A percentile compares a stretch with the other conserved stretches of the same genome.
phyloP scores from a whole-genome alignment of 2,888 invertebrate species.

The Globia sparganii region DNA sequence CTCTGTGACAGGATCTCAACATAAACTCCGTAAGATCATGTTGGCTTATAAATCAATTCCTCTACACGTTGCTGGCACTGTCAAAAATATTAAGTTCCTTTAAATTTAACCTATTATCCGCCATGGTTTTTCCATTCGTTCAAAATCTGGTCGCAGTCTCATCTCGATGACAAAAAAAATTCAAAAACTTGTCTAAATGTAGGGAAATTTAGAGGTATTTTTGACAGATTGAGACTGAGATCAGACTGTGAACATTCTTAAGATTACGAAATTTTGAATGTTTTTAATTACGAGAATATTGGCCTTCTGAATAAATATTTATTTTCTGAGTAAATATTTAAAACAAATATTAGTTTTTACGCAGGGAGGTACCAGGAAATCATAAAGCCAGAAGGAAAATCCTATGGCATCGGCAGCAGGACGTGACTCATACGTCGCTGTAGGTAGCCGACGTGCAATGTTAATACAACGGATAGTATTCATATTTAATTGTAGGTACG shows the following conservation, averaged over 20 bases:
- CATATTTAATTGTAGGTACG: slow-evolving; percentile 58
- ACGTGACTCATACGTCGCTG: slow-evolving; percentile 64
- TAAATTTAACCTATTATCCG: no score
- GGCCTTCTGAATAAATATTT: not conserved
- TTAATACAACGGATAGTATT: slow-evolving; percentile 45
- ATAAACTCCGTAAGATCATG: not conserved
- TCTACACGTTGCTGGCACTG: not conserved
- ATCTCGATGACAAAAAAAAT: no score
- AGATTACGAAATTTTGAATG: no score
- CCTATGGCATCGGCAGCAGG: slow-evolving; percentile 65
- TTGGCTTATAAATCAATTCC: not conserved
- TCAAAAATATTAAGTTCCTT: not conserved
- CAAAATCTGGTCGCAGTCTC: no score
- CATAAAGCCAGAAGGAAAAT: slow-evolving; percentile 77
- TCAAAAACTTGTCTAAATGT: no score
- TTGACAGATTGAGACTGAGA: no score
- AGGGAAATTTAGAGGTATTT: no score
- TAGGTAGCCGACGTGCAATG: slow-evolving; percentile 57
- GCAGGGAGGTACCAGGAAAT: slow-evolving; percentile 71
- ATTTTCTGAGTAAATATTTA: not conserved
- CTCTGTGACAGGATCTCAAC: no score
- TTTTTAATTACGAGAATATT: no score
- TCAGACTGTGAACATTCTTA: no score
- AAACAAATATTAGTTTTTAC: not conserved
- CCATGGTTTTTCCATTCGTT: not conserved